Conservation (phyloP, 1,140 invertebrate genomes). For the Calosoma granatense region DNA sequence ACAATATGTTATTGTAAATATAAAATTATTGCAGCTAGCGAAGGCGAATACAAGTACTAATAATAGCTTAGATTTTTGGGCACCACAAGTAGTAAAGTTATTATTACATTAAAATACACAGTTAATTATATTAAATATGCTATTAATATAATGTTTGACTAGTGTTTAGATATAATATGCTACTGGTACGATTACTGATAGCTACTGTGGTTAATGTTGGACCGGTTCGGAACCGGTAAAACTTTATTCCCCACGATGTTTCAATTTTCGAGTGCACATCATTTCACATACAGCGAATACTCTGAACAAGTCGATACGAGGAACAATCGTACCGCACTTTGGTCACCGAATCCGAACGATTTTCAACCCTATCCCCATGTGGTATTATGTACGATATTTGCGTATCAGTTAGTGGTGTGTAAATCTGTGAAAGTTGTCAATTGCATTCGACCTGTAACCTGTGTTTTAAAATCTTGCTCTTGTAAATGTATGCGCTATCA, state of each 20-base stretch:
- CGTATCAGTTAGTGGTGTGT: background rate
- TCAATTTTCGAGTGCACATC: constrained; percentile 5
- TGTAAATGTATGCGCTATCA: background rate
- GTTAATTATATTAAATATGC: too few relatives aligned
- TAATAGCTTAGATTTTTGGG: too few relatives aligned
- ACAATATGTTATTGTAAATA: too few relatives aligned
- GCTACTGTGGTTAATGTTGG: too few relatives aligned
- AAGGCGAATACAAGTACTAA: too few relatives aligned
- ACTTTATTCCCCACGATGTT: background rate
- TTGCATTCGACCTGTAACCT: constrained; percentile 7
- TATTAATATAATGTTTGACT: background rate
- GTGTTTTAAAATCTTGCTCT: background rate
- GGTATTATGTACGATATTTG: background rate
- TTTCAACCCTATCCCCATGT: background rate
- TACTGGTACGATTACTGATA: too few relatives aligned
- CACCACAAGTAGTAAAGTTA: too few relatives aligned
- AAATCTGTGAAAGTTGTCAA: constrained; percentile 1
- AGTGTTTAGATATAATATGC: background rate
- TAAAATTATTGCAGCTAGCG: too few relatives aligned
- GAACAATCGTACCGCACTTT: background rate
- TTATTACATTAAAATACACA: background rate
- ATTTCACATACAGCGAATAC: background rate
- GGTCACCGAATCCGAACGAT: background rate
- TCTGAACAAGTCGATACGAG: constrained; percentile 1
- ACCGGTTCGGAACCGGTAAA: too few relatives aligned